Evolutionary conservation across 2,888 invertebrate genomes (phyloP).

Genomic region (Cetonia aurata): DNA sequence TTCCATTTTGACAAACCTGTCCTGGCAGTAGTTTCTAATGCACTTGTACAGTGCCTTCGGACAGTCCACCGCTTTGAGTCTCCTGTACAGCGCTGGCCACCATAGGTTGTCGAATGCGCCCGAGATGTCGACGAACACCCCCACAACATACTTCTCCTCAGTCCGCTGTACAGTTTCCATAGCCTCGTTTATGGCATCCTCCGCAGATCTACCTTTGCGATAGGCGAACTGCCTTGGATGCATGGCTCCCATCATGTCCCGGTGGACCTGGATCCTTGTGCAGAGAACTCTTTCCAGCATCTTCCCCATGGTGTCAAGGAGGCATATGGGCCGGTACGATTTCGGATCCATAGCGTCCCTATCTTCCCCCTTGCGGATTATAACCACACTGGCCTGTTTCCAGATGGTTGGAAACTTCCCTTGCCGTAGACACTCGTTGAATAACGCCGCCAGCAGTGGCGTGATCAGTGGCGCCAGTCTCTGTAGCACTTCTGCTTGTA

Average conservation of each 20-base stretch:
- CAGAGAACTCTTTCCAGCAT: constrained; percentile 6
- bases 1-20: no score
- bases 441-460: constrained; percentile 25
- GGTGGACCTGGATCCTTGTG: constrained; percentile 2
- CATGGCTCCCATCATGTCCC: neutral
- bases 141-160: constrained; percentile 18
- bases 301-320: constrained; percentile 17
- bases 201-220: constrained; percentile 28
- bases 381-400: neutral
- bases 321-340: constrained; percentile 23
- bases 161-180: neutral
- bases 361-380: neutral
- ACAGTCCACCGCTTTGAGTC: neutral
- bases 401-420: constrained; percentile 38
- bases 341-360: neutral
- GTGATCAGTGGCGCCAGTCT: neutral
- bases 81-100: constrained; percentile 37
- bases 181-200: constrained; percentile 29
- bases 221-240: constrained; percentile 24
- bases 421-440: constrained; percentile 43
- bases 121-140: constrained; percentile 39
- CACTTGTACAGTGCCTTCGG: no score
- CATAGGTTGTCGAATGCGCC: constrained; percentile 47
- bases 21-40: neutral
- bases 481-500: constrained; percentile 25